phyloP scores from a whole-genome alignment of 1,140 invertebrate genomes.

The Rhyzopertha dominica region DNA sequence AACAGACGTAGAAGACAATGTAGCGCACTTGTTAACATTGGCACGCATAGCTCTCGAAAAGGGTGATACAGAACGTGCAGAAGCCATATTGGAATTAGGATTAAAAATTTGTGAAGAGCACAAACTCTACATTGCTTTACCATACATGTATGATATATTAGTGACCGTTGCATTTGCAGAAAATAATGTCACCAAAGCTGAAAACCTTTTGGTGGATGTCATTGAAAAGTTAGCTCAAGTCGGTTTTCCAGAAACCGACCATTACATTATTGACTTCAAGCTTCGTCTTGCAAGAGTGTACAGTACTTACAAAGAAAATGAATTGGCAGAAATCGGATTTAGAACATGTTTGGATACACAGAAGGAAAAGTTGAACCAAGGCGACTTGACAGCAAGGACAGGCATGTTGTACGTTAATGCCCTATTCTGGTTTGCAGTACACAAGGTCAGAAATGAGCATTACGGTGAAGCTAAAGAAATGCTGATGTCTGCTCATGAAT shows the following conservation, averaged over 20 bases:
- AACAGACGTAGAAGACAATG: slow-evolving; percentile 43
- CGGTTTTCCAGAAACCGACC: slow-evolving; percentile 30
- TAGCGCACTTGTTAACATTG: slow-evolving; percentile 37
- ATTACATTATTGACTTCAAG: slow-evolving; percentile 41
- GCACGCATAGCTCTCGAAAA: slow-evolving; percentile 37
- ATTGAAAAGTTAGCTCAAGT: slow-evolving; percentile 28
- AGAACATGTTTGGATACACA: slow-evolving; percentile 38
- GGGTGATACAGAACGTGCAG: slow-evolving; percentile 38
- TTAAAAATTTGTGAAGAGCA: slow-evolving; percentile 41
- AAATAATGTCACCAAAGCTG: slow-evolving; percentile 37
- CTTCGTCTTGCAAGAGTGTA: slow-evolving; percentile 40
- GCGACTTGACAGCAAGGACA: slow-evolving; percentile 36
- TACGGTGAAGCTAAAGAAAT: slow-evolving; percentile 33
- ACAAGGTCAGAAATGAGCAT: slow-evolving; percentile 35
- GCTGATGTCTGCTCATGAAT: slow-evolving; percentile 37
- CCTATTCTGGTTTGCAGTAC: slow-evolving; percentile 42
- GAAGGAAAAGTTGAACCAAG: slow-evolving; percentile 35
- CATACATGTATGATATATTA: slow-evolving; percentile 40
- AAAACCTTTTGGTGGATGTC: slow-evolving; percentile 35
- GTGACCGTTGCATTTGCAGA: slow-evolving; percentile 37
- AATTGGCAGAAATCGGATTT: slow-evolving; percentile 40
- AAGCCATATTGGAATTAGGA: slow-evolving; percentile 39
- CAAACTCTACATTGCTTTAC: slow-evolving; percentile 30
- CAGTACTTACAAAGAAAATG: slow-evolving; percentile 32
- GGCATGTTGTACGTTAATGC: slow-evolving; percentile 41